Evolutionary conservation across 1,140 invertebrate genomes (phyloP).

Genomic region (Caenorhabditis remanei): DNA sequence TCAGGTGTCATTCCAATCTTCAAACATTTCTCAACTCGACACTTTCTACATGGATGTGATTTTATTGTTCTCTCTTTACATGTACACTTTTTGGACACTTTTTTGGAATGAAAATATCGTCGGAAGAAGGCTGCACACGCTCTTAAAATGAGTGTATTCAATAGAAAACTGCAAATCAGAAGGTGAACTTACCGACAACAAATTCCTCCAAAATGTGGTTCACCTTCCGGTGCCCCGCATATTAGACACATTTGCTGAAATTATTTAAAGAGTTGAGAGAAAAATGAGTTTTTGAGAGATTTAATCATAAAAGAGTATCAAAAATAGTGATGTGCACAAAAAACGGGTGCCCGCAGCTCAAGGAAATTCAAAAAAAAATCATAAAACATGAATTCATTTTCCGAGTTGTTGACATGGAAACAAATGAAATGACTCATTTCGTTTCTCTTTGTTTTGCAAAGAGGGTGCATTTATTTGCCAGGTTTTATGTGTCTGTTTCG

Average conservation of each 20-base stretch:
- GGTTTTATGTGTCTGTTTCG: too few relatives aligned
- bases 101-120: background rate
- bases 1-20: background rate
- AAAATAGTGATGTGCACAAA: too few relatives aligned
- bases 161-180: background rate
- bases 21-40: background rate
- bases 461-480: too few relatives aligned
- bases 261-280: too few relatives aligned
- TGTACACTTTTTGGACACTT: background rate
- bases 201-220: background rate
- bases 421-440: too few relatives aligned
- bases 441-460: too few relatives aligned
- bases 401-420: too few relatives aligned
- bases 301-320: too few relatives aligned
- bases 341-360: too few relatives aligned
- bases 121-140: background rate
- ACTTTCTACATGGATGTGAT: background rate
- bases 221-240: background rate
- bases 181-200: background rate
- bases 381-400: too few relatives aligned
- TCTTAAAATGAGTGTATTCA: background rate
- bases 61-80: background rate
- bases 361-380: too few relatives aligned
- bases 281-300: too few relatives aligned
- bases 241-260: background rate